Evolutionary conservation across 2,113 vertebrate species (phyloP), one percentile per base, ranked within the genome.

Genomic region (Phylloscopus trochilus): DNA sequence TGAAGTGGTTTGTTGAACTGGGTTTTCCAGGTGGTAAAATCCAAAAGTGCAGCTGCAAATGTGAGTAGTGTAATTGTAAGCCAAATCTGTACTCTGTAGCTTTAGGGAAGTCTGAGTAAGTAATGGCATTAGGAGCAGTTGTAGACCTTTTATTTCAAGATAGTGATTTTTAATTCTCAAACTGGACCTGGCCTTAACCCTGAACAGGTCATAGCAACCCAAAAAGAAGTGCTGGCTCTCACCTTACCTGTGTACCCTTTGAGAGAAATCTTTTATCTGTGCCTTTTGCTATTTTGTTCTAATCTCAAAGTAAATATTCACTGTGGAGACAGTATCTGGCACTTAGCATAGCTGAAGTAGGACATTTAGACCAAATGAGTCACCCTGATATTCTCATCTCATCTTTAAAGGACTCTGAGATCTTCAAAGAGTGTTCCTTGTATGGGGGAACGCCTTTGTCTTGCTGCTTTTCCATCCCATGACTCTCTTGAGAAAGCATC

Each of bases 281-380:
- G 28, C n/a, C 52, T 88, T 70, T 77, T 63, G 43, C 64, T 88
- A 23, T 83, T 94, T 78, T 66, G 16, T 15, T 63, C 47, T 79
- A 23, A 52, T 84, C 69, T 85, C 67, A 83, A 53, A 81, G 84
- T 89, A 95, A 94, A 81, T 92, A 92, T 37, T 94, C 78, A 37
- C 72, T 83, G 24, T 74, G 69, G 60, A 89, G 85, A 44, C 59
- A 72, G 35, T 67, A 74, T 67, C 79, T 94, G 76, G 44, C 18
- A 68, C 69, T 96, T 86, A 67, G 87, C 83, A 66, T 68, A 87
- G 87, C 73, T 90, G 27, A 96, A 97, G 52, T 83, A 83, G 90
- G 76, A 79, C 41, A 37, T 87, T 89, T 72, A 88, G 79, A 86
- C 60, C 72, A 95, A 83, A 68, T 89, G 93, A 95, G 73, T 88